Conservation (phyloP, 2,888 invertebrate species). For the Lasioglossum malachurum region DNA sequence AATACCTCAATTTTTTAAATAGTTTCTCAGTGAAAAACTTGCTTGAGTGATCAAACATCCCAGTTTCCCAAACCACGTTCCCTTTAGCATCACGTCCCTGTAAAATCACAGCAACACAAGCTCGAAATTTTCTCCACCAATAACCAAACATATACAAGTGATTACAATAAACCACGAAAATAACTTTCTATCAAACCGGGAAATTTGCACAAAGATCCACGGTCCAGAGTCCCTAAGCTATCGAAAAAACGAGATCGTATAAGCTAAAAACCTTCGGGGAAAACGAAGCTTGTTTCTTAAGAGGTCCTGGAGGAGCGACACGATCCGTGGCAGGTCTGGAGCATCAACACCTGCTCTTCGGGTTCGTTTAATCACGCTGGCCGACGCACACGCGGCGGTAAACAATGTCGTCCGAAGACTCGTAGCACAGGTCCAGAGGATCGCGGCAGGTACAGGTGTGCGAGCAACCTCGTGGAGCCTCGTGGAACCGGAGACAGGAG, state of each 20-base stretch:
- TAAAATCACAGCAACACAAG: neutral
- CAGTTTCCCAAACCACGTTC: neutral
- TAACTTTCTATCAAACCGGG: neutral
- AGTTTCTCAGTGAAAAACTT: neutral
- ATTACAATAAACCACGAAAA: neutral
- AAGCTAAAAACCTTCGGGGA: neutral
- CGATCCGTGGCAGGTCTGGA: neutral
- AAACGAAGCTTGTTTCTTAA: constrained; percentile 23
- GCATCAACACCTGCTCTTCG: constrained; percentile 45
- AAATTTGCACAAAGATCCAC: neutral
- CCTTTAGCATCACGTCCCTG: too few relatives aligned
- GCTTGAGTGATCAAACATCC: neutral
- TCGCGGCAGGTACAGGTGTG: neutral
- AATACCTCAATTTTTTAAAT: neutral
- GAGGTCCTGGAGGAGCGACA: neutral
- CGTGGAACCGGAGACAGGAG: neutral
- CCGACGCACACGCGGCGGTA: constrained; percentile 12
- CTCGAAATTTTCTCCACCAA: neutral
- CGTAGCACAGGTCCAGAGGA: constrained; percentile 13
- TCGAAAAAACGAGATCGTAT: neutral
- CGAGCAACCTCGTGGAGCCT: neutral
- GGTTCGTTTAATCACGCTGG: constrained; percentile 10
- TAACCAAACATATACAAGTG: neutral
- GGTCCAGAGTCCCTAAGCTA: neutral
- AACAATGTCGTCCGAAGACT: constrained; percentile 26